A percentile compares a stretch with the other conserved stretches of the same genome.
Evolutionary conservation across 2,888 invertebrate genomes (phyloP).

Genomic region (Parnassius mnemosyne): DNA sequence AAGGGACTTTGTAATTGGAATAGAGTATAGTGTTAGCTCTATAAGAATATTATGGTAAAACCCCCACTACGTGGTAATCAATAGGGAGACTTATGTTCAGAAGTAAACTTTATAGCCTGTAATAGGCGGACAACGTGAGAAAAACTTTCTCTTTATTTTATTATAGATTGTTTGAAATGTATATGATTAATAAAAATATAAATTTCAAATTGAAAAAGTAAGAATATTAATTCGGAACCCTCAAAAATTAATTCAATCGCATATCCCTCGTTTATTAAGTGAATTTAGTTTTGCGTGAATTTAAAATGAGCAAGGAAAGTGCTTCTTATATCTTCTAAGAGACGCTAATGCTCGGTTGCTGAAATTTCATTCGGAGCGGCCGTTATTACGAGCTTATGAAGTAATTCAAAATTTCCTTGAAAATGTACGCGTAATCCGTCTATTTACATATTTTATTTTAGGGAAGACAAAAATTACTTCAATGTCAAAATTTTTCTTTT

Average conservation of each 20-base stretch:
- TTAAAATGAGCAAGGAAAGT: slow-evolving; percentile 17
- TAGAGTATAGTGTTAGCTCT: no score
- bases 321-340: slow-evolving; percentile 19
- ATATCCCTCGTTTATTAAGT: slow-evolving; percentile 11
- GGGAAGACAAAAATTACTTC: neutral
- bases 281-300: slow-evolving; percentile 23
- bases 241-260: slow-evolving; percentile 7
- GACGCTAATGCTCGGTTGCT: slow-evolving; percentile 19
- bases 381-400: slow-evolving; percentile 16
- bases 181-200: no score
- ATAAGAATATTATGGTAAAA: no score
- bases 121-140: no score
- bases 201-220: no score
- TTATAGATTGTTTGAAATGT: no score
- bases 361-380: slow-evolving; percentile 9
- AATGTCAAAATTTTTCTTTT: neutral
- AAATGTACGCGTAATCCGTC: slow-evolving; percentile 6
- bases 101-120: no score
- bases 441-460: slow-evolving; percentile 1
- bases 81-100: no score
- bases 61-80: no score
- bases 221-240: no score
- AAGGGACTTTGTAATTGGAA: no score
- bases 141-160: no score
- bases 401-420: slow-evolving; percentile 16